Base-by-base conservation (phyloP, 2,113 vertebrate species). In the Australoheros scitulus region DNA sequence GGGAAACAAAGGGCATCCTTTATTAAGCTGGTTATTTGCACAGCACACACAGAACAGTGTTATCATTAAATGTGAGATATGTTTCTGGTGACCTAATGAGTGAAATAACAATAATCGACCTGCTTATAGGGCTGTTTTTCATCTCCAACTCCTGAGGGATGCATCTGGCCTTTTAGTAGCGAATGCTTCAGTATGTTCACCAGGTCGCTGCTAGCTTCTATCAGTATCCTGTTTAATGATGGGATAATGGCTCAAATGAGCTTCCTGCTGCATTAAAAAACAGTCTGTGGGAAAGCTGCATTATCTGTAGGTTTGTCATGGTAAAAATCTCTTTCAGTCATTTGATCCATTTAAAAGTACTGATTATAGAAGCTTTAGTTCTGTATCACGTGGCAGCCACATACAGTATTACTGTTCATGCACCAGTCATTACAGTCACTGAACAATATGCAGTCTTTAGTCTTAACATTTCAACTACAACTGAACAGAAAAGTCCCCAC, bases 401-500 rank as follows among this genome's bases (percentile, higher is more conserved):
- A 56, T 52, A 38, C 47, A 22, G 9, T 34, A 22, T 11, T 36
- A 29, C 24, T 24, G 61, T 55, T 56, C 47, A 64, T 0, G 0
- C 61, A 38, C 13, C 7, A 52, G 43, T 36, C 41, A 60, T 60
- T 78, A 10, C 34, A 24, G 36, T 55, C 60, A 38, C 24, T 2
- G 17, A 59, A 60, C 9, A 76, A 79, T 7, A 22, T 0, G 61
- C 1, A 55, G 6, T 56, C 50, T 56, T 24, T 79, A 55, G 47
- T 18, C 15, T 38, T 36, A 10, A 63, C 61, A 36, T 63, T 63
- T 63, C 10, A 63, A 17, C 15, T 61, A 17, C 15, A 43, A 26
- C 1, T 0, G 29, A 18, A 7, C 64, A 50, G 3, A 70, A 70
- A 32, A 29, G 41, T 11, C 5, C 0, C 24, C 0, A 10, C 24